These are phyloP conservation scores for Rallus crepitans DNA, from an alignment of 2,797 vertebrate species.

Conservation along the genomic window DNA sequence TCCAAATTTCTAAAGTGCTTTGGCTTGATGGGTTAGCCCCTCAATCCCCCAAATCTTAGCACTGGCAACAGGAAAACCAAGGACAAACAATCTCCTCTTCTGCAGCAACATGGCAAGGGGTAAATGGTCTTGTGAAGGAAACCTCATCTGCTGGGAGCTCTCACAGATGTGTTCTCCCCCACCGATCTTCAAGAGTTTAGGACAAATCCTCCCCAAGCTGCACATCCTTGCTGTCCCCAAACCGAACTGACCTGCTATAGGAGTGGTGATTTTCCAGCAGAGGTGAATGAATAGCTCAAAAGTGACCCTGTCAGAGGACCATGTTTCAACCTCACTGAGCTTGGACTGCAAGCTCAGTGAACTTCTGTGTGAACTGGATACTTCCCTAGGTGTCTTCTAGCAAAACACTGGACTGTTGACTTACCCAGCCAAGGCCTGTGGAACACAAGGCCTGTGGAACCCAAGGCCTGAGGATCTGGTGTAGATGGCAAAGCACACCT, in stretches of 20 bases:
- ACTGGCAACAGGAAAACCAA: background rate
- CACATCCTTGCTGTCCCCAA: background rate
- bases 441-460: background rate
- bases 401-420: background rate
- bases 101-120: background rate
- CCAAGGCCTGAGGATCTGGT: background rate
- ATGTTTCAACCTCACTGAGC: rapidly evolving
- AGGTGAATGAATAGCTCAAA: background rate
- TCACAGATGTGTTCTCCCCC: background rate
- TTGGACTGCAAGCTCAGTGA: too few species aligned
- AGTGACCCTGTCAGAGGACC: background rate
- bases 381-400: background rate
- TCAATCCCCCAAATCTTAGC: background rate
- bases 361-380: background rate
- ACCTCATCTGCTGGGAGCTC: background rate
- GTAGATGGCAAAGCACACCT: background rate
- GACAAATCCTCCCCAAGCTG: background rate
- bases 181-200: background rate
- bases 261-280: background rate
- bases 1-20: background rate
- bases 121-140: background rate
- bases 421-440: background rate
- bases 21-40: background rate
- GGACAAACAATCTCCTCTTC: background rate
- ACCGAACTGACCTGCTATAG: background rate